Base-by-base conservation (phyloP, 2,113 vertebrate genomes). In the Drymodes brunneopygia region DNA sequence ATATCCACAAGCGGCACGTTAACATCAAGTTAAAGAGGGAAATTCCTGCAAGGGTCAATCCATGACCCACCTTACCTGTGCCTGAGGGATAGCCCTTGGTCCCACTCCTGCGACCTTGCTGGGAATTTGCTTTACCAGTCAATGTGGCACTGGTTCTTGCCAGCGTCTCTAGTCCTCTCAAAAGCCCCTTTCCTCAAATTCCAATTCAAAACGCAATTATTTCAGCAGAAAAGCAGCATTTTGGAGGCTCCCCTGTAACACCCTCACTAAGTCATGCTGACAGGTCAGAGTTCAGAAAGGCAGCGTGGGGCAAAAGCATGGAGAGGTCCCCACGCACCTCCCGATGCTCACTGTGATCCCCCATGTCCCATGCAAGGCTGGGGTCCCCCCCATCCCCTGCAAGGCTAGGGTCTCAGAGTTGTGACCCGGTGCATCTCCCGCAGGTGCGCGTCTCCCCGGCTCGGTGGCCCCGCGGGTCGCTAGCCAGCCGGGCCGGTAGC, bases 281-380 rank as follows among this genome's bases (percentile, higher is more conserved):
- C 33, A n/a, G 47, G 23, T 7, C 31, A 31, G 57, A 65, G 74
- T 5, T 10, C 51, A 11, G 78, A 57, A 25, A 21, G n/a, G 27
- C 7, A 22, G 4, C 1, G 1, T 0, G 60, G n/a, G 54, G 13
- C 54, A 23, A 20, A 7, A 11, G 38, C 0, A 20, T 18, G 23
- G 44, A 31, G 48, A 33, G 38, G 22, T 31, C 9, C 33, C 40
- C 7, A 3, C 0, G 3, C 28, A 8, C 7, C 36, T 18, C 33
- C 53, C 2, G 54, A 4, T 15, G 60, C 35, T 27, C 23, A 0
- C 40, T 6, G 61, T 11, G n/a, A 31, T 5, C 27, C 66, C 48
- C 15, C 20, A 23, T 3, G 13, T 33, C 9, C 35, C 36, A 24
- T 6, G 23, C 31, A 8, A 2, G 48, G 15, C 38, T 15, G 38